Evolutionary conservation across 2,888 invertebrate genomes (phyloP).

Genomic region (Hedya salicella): DNA sequence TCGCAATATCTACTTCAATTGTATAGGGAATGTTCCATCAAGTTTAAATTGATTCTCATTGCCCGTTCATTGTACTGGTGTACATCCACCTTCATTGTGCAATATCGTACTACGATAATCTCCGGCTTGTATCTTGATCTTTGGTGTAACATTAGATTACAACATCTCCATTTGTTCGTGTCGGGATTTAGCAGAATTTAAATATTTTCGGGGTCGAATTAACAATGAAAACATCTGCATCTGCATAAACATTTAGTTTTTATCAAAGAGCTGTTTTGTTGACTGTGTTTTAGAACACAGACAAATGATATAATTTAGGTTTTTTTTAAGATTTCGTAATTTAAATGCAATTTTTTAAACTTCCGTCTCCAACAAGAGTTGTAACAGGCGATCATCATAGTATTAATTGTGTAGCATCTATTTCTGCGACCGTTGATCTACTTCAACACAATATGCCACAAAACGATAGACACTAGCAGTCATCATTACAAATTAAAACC

Average conservation of each 20-base stretch:
- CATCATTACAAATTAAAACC: not conserved
- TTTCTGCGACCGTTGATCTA: no score
- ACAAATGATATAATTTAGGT: no score
- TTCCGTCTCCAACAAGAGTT: no score
- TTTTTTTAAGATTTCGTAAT: no score
- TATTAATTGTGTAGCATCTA: no score
- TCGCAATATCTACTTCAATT: constrained; percentile 24
- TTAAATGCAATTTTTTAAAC: no score
- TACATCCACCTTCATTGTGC: constrained; percentile 29
- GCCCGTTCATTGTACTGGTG: constrained; percentile 23
- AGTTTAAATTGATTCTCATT: constrained; percentile 26
- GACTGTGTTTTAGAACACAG: no score
- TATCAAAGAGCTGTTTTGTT: no score
- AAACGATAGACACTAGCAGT: not conserved
- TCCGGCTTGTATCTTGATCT: constrained; percentile 39
- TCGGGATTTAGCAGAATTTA: constrained; percentile 28
- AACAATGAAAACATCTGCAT: constrained; percentile 13
- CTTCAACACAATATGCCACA: no score
- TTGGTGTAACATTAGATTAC: constrained; percentile 33
- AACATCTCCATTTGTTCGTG: constrained; percentile 37
- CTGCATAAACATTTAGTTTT: not conserved
- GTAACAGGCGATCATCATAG: no score
- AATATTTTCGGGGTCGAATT: constrained; percentile 25
- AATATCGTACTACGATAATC: constrained; percentile 36
- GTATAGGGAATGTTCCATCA: constrained; percentile 23